Base-by-base conservation (phyloP, 2,888 invertebrate species). In the Erebia epiphron region DNA sequence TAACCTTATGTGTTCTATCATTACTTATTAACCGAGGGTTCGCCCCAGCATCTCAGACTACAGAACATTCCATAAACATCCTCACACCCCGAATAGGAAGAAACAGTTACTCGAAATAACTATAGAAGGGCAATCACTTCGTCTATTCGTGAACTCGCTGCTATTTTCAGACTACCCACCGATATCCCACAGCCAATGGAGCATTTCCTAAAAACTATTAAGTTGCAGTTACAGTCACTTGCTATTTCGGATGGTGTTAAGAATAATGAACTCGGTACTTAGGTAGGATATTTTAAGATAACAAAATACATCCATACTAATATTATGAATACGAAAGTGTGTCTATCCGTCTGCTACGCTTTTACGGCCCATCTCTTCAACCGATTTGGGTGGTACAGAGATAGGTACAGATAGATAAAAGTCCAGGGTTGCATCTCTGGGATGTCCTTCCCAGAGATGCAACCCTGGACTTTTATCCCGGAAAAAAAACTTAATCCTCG, bases 111-210 rank as follows among this genome's bases (percentile, higher is more conserved):
- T 85, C 83, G 83, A 88, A 89, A 88, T 88, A 89, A 87, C 84
- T 80, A 79, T 82, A 84, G 82, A 88, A 89, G 91, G 90, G 89
- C 89, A 88, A 88, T 90, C 87, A 86, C 88, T 86, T 86, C 79
- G 80, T 87, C 88, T 90, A 89, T 91, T 89, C 85, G 84, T 87
- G 86, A 85, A 86, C 86, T 85, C 86, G 86, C 86, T 85, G 85
- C 82, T 91, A 91, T 91, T 91, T 91, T 83, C 82, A 86, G 81
- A 80, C 82, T 83, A 84, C 82, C 85, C 83, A 84, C 82, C 86
- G 82, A 85, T 85, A 80, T 78, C 72, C 71, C 68, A 52, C 70
- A 68, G 68, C 73, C 71, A 63, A 73, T 74, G 71, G 67, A 71
- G 75, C 70, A 68, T 70, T 73, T 74, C 72, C 76, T 71, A 73